Evolutionary conservation across 2,888 invertebrate genomes (phyloP), one percentile per base, ranked within the genome.

Genomic region (Mantis religiosa): DNA sequence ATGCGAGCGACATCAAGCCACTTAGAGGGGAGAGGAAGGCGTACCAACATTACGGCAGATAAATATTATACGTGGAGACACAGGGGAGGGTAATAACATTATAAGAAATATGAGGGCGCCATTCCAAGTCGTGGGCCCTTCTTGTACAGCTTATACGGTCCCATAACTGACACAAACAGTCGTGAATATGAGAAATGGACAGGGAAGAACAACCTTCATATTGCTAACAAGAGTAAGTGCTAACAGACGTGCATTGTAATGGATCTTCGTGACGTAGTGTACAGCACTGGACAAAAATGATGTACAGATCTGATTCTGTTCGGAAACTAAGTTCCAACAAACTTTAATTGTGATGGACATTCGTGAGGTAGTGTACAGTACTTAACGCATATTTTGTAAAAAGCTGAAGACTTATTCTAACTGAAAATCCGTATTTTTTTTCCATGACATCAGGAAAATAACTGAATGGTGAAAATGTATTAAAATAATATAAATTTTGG

Each of bases 131-230:
- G 34, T 71, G 20, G 25, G 54, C 30, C 82, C 87, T 87, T 82
- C 87, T 82, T 82, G 82, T 82, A 82, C n/a, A 87, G 82, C 82
- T 87, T 34, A 87, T 87, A 82, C n/a, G 87, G 82, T 82, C 87
- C 82, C 41, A 87, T 87, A 87, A 87, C 87, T 87, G 87, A 82
- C 87, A 87, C n/a, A 82, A 87, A 87, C 87, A 87, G 87, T 87
- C 87, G 82, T 87, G 87, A 34, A 87, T 87, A 82, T 87, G 87
- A 87, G 41, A 82, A 30, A 87, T 82, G 87, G 54, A 71, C 15
- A 34, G n/a, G 41, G 34, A 82, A 82, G n/a, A 82, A 87, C 34
- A 71, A 71, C 54, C 8, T 20, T 71, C 54, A 71, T 71, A 71
- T 71, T 71, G 54, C 54, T 71, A 71, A 71, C 54, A 71, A 71